Percentiles rank a stretch among this genome's conserved stretches.
phyloP scores from a whole-genome alignment of 2,888 invertebrate species.

The Pherbina coryleti region DNA sequence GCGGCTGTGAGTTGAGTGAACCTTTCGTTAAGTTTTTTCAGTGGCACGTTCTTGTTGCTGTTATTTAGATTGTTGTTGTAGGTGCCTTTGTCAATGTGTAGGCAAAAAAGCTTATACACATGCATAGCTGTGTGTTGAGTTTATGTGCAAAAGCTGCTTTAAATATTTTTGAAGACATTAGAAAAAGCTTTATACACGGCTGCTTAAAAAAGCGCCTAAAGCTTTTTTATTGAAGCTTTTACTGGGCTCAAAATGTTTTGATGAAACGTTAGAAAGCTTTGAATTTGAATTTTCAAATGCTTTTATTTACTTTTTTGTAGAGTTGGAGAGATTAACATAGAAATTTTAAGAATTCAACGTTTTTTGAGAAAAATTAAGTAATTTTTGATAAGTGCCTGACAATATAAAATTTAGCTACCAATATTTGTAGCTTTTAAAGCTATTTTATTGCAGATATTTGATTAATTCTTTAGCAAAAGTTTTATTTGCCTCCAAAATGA shows the following conservation, averaged over 20 bases:
- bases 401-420: no score
- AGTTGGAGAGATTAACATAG: not conserved
- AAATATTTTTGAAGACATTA: no score
- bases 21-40: constrained; percentile 28
- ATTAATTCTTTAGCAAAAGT: no score
- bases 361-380: not conserved
- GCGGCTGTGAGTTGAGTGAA: constrained; percentile 30
- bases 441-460: no score
- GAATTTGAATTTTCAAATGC: not conserved
- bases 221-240: not conserved
- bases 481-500: no score
- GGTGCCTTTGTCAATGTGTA: not conserved
- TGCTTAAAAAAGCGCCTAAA: not conserved
- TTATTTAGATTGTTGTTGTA: not conserved
- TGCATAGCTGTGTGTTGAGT: not conserved
- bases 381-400: not conserved
- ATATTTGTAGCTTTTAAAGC: no score
- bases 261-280: constrained; percentile 18
- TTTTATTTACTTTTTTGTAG: not conserved
- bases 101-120: not conserved
- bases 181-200: not conserved
- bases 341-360: not conserved
- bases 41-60: constrained; percentile 19
- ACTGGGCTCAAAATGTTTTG: not conserved
- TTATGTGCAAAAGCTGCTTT: not conserved